phyloP scores from a whole-genome alignment of 2,113 vertebrate genomes.

The Coracopsis vasa region DNA sequence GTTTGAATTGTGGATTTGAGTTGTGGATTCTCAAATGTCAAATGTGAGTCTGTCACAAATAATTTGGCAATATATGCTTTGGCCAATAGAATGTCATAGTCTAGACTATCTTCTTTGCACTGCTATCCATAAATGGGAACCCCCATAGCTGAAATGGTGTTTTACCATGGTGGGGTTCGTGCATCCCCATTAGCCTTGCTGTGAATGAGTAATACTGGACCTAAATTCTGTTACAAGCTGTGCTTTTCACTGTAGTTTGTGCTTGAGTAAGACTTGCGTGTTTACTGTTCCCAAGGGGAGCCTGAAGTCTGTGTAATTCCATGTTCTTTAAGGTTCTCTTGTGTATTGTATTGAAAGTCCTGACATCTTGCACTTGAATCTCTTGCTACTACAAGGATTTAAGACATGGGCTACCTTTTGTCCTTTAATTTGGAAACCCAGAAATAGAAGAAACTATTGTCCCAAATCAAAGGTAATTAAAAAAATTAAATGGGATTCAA shows the following conservation, averaged over 20 bases:
- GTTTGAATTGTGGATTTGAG: not conserved
- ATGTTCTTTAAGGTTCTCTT: not conserved
- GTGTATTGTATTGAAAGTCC: not conserved
- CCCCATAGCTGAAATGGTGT: not conserved
- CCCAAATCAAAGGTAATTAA: not conserved
- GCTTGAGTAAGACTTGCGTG: not conserved
- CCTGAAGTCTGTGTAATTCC: not conserved
- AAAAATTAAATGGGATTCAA: not conserved
- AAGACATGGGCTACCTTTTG: not conserved
- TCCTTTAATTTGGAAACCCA: not conserved
- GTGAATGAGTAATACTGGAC: not conserved
- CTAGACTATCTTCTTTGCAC: not conserved
- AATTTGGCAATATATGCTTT: not conserved
- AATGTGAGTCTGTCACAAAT: not conserved
- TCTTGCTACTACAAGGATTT: not conserved
- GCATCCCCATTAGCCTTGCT: not conserved
- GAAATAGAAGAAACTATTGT: not conserved
- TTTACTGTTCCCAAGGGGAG: not conserved
- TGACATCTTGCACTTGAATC: not conserved
- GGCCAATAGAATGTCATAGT: not conserved
- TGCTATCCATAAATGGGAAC: not conserved
- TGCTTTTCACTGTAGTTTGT: not conserved
- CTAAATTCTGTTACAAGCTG: not conserved
- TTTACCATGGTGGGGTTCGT: not conserved
- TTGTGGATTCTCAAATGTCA: not conserved